A percentile compares a stretch with the other conserved stretches of the same genome.
phyloP scores from a whole-genome alignment of 1,140 invertebrate genomes.

The Galendromus occidentalis region DNA sequence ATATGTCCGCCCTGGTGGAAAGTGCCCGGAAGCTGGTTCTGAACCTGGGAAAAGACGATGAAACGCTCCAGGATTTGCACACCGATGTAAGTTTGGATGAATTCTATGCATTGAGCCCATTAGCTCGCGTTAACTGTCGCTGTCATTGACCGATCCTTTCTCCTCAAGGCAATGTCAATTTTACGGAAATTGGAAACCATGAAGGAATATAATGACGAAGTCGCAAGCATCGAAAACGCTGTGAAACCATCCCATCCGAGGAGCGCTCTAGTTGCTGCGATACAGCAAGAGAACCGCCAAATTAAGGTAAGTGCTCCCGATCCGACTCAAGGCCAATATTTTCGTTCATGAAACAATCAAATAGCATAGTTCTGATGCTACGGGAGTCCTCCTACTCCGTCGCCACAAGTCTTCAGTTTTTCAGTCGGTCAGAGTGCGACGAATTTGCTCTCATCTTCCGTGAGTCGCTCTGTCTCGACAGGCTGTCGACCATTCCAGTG shows the following conservation, averaged over 20 bases:
- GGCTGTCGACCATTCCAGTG: too few relatives aligned
- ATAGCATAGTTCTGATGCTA: too few relatives aligned
- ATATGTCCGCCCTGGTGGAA: not conserved
- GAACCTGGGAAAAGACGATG: not conserved
- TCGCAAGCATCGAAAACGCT: not conserved
- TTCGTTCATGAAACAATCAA: too few relatives aligned
- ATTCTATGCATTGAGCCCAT: too few relatives aligned
- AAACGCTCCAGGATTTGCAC: not conserved
- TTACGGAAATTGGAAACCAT: conserved; percentile 1
- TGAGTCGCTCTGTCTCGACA: too few relatives aligned
- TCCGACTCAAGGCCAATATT: too few relatives aligned
- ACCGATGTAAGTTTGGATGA: not conserved
- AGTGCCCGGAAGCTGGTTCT: not conserved
- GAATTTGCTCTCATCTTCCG: too few relatives aligned
- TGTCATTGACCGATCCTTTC: too few relatives aligned
- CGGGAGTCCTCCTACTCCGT: too few relatives aligned
- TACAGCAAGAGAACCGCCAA: conserved; percentile 5
- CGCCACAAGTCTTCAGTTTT: too few relatives aligned
- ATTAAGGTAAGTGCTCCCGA: not conserved
- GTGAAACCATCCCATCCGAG: not conserved
- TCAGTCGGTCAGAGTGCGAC: too few relatives aligned
- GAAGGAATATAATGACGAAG: conserved; percentile 7
- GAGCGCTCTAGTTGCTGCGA: not conserved
- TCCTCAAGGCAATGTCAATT: not conserved
- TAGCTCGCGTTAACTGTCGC: too few relatives aligned